Percentiles rank a stretch among this genome's conserved stretches.
These are phyloP conservation scores for Ursus arctos DNA, from an alignment of 2,113 vertebrate genomes.

Conservation along the genomic window DNA sequence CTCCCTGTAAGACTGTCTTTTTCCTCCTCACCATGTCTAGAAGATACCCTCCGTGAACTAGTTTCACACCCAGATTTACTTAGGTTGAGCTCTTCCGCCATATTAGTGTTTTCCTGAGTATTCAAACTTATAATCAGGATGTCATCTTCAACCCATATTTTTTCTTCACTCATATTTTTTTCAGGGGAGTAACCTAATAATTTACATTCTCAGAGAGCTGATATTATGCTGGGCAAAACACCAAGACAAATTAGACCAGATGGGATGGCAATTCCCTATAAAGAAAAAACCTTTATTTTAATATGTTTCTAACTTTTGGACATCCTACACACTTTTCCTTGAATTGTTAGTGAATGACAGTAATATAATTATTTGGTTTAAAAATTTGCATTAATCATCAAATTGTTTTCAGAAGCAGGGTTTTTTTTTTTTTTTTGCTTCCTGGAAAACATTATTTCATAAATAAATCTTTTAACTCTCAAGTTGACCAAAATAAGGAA, in stretches of 20 bases:
- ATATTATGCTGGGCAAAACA: conserved; percentile 61
- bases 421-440: conserved; percentile 62
- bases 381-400: conserved; percentile 72
- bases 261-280: conserved; percentile 47
- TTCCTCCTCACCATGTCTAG: conserved; percentile 46
- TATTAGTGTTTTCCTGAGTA: conserved; percentile 46
- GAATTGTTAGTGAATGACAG: conserved; percentile 58
- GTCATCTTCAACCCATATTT: background rate
- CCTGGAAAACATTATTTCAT: conserved; percentile 39
- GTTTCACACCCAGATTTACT: background rate
- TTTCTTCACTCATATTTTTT: conserved; percentile 15
- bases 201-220: conserved; percentile 63
- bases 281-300: conserved; percentile 32
- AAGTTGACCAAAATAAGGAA: conserved; percentile 67
- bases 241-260: conserved; percentile 64
- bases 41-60: background rate
- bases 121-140: conserved; percentile 62
- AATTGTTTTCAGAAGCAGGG: conserved; percentile 70
- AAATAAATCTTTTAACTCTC: conserved; percentile 74
- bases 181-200: conserved; percentile 40
- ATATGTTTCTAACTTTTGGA: conserved; percentile 38
- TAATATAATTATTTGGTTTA: conserved; percentile 80
- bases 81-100: background rate
- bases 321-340: conserved; percentile 60
- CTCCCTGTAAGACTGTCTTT: conserved; percentile 18